These are phyloP conservation scores for Teleopsis dalmanni DNA, from an alignment of 1,140 invertebrate genomes.

Conservation along the genomic window DNA sequence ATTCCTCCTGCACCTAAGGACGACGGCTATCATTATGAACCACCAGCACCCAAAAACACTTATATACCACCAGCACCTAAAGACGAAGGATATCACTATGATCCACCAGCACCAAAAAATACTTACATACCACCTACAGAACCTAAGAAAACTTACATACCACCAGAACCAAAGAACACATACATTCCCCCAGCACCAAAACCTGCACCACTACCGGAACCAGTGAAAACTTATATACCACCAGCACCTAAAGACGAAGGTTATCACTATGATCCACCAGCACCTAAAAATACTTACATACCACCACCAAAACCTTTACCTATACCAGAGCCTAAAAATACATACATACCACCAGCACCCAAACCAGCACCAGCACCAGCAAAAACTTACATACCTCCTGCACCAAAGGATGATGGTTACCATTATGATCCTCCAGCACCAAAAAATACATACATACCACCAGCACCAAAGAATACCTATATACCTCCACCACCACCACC, in stretches of 20 bases:
- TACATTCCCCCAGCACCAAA: constrained; percentile 1
- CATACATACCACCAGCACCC: neutral
- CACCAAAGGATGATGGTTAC: neutral
- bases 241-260: neutral
- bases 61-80: no score
- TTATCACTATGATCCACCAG: neutral
- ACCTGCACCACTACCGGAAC: neutral
- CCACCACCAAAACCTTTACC: neutral
- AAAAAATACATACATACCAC: constrained; percentile 3
- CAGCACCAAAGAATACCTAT: neutral
- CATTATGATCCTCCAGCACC: constrained; percentile 4
- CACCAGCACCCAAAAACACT: no score
- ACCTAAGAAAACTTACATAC: neutral
- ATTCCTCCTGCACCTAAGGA: no score
- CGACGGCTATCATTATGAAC: no score
- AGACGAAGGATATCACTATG: no score
- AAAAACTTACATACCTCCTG: neutral
- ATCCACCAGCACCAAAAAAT: no score
- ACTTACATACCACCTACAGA: no score
- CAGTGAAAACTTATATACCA: neutral
- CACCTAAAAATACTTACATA: neutral
- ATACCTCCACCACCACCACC: constrained; percentile 1
- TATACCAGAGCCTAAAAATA: neutral
- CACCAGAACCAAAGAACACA: neutral
- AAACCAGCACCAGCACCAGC: no score